Conservation (phyloP, 2,113 vertebrate species). For the Colius striatus region DNA sequence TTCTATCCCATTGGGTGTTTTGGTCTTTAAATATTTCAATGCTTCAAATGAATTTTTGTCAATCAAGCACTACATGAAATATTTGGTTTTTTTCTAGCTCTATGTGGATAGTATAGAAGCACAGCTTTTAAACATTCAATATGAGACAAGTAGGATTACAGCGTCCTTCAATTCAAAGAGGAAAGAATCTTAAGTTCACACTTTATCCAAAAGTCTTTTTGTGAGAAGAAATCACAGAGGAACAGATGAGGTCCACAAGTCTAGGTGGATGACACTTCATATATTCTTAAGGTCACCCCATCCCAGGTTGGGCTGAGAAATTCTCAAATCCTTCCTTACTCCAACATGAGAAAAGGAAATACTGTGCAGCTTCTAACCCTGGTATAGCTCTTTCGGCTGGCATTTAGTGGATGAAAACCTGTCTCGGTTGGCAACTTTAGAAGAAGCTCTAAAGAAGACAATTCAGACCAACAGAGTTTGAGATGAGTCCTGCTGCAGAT, state of each 20-base stretch:
- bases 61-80: background rate
- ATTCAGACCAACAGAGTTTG: background rate
- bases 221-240: background rate
- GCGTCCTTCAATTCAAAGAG: background rate
- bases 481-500: background rate
- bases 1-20: conserved; percentile 18
- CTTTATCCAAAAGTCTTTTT: background rate
- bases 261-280: background rate
- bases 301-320: background rate
- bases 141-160: background rate
- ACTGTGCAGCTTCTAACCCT: background rate
- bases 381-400: background rate
- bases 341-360: background rate
- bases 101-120: background rate
- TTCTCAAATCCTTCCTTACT: background rate
- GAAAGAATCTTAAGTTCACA: background rate
- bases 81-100: conserved; percentile 28
- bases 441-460: background rate
- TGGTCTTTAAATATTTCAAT: conserved; percentile 47
- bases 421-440: background rate
- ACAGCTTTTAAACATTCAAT: conserved; percentile 2
- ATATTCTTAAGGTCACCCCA: background rate
- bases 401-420: background rate
- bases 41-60: conserved; percentile 31
- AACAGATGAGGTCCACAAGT: background rate